A percentile compares a stretch with the other conserved stretches of the same genome.
phyloP scores from a whole-genome alignment of 1,140 invertebrate species.

The Drosophila lini region DNA sequence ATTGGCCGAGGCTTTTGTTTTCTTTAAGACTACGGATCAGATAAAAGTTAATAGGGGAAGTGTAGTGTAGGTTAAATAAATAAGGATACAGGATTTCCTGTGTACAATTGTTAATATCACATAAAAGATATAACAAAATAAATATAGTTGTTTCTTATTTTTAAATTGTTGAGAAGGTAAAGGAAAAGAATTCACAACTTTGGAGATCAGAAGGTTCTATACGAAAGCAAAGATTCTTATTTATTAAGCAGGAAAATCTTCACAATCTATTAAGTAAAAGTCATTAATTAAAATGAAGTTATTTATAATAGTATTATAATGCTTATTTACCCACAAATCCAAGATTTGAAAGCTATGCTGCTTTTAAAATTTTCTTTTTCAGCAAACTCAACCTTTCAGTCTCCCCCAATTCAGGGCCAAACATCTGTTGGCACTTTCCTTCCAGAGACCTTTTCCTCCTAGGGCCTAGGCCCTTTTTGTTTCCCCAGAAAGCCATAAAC shows the following conservation, averaged over 20 bases:
- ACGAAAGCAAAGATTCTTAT: not conserved
- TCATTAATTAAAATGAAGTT: not conserved
- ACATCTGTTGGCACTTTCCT: slow-evolving; percentile 36
- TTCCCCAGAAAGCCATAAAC: slow-evolving; percentile 33
- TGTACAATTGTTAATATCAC: not conserved
- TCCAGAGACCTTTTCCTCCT: slow-evolving; percentile 23
- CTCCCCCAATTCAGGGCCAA: slow-evolving; percentile 20
- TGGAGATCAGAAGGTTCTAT: not conserved
- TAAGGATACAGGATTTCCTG: slow-evolving; percentile 14
- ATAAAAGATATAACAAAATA: not conserved
- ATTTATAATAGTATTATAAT: not conserved
- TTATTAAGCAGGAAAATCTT: not conserved
- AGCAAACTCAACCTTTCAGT: not conserved
- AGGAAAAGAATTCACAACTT: not conserved
- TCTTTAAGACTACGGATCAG: not conserved
- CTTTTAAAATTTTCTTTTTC: not conserved
- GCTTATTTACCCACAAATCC: not conserved
- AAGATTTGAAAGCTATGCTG: not conserved
- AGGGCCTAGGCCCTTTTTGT: slow-evolving; percentile 3
- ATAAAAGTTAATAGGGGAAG: not conserved
- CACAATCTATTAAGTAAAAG: not conserved
- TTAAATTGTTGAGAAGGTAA: not conserved
- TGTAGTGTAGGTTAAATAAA: not conserved
- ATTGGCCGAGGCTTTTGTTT: slow-evolving; percentile 35
- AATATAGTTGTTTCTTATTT: no score